These are phyloP conservation scores for Hypsopygia costalis DNA, from an alignment of 2,888 invertebrate species.

Conservation along the genomic window DNA sequence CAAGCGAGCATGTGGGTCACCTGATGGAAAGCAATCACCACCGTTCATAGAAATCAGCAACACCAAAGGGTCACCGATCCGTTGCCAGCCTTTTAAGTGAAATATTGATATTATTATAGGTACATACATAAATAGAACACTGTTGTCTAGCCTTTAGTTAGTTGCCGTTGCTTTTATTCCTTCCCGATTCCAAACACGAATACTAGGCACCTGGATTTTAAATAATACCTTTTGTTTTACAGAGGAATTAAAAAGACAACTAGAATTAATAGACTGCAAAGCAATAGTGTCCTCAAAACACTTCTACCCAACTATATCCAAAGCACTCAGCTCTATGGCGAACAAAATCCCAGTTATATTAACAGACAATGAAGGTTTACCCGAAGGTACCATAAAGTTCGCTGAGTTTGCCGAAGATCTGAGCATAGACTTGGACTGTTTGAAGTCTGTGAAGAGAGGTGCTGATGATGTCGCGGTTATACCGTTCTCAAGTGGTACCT, in stretches of 20 bases:
- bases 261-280: constrained; percentile 82
- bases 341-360: constrained; percentile 76
- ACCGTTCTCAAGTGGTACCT: constrained; percentile 94
- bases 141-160: too few relatives aligned
- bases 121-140: too few relatives aligned
- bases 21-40: too few relatives aligned
- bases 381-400: constrained; percentile 82
- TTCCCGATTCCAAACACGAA: too few relatives aligned
- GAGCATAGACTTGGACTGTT: constrained; percentile 68
- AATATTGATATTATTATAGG: too few relatives aligned
- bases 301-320: constrained; percentile 67
- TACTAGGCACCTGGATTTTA: too few relatives aligned
- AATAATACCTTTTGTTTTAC: too few relatives aligned
- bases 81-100: too few relatives aligned
- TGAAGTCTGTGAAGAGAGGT: constrained; percentile 52
- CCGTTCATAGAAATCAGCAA: too few relatives aligned
- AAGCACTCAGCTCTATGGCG: constrained; percentile 67
- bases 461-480: constrained; percentile 83
- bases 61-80: too few relatives aligned
- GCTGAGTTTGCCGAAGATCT: constrained; percentile 81
- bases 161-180: too few relatives aligned
- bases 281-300: constrained; percentile 82
- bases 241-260: constrained; percentile 86
- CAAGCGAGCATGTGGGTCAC: too few relatives aligned
- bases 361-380: constrained; percentile 58